A percentile compares a stretch with the other conserved stretches of the same genome.
Evolutionary conservation across 64 coral and sea anemone genomes (phyloP).

Genomic region (Pocillopora damicornis): DNA sequence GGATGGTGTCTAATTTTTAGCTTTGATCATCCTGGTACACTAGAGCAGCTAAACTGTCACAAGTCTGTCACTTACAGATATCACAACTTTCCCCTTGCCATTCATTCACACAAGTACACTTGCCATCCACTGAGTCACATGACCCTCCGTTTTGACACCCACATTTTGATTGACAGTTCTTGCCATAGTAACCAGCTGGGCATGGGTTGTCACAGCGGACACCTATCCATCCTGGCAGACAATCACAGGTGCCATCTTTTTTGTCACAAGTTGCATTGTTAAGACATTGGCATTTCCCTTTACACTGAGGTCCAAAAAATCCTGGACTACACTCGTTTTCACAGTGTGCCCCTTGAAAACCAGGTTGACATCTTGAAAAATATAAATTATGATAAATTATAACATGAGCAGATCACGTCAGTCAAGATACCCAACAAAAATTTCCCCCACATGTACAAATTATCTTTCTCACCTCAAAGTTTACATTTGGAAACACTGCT

Average conservation of each 20-base stretch:
- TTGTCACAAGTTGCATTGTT: constrained; percentile 72
- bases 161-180: constrained; percentile 70
- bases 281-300: constrained; percentile 55
- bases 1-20: no score
- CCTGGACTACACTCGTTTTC: constrained; percentile 32
- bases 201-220: constrained; percentile 68
- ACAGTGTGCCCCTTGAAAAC: constrained; percentile 53
- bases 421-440: no score
- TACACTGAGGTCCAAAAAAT: constrained; percentile 74
- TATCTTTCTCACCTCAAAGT: no score
- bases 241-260: constrained; percentile 80
- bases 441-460: neutral
- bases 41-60: neutral
- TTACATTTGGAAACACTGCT: no score
- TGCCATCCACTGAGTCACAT: constrained; percentile 75
- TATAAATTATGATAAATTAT: no score
- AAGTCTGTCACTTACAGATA: constrained; percentile 52
- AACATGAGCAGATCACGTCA: no score
- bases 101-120: constrained; percentile 77
- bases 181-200: constrained; percentile 81
- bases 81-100: constrained; percentile 82
- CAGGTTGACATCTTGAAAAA: constrained; percentile 58
- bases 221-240: constrained; percentile 68
- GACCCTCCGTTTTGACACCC: constrained; percentile 72
- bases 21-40: no score